Base-by-base conservation (phyloP, 2,888 invertebrate species). In the Pristionchus mayeri region DNA sequence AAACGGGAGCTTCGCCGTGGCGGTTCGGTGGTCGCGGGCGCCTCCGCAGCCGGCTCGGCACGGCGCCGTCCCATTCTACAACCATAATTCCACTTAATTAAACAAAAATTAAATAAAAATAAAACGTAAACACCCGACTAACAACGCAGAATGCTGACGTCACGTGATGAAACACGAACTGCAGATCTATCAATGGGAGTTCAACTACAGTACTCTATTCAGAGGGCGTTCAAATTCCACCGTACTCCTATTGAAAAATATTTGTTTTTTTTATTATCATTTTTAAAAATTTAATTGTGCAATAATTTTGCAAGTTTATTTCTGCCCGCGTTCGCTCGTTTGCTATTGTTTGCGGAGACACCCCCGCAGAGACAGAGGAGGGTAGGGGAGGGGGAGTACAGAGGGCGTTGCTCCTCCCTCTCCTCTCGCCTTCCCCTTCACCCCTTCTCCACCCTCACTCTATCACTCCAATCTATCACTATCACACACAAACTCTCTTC, bases 271-370 rank as follows among this genome's bases (percentile, higher is more conserved):
- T 37, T n/a, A 24, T 71, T 40, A 9, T 71, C 34, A 71, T 71
- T 40, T 71, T 71, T 24, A 54, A 54, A 54, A 54, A n/a, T n/a
- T n/a, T n/a, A n/a, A n/a, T n/a, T n/a, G n/a, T 18, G 7, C 9
- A 21, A 63, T n/a, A 30, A 30, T 27, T 63, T 63, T 37, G 71
- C 24, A 24, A 71, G 21, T 71, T 71, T 71, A 54, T 54, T 4
- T 16, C n/a, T 54, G 9, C 21, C 6, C 37, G 16, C 40, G 71
- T 21, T 63, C 40, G 24, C 71, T 44, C 24, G n/a, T 18, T 18
- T 54, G 44, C n/a, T 71, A 44, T 71, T 71, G 71, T 71, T 71
- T 71, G 71, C 71, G n/a, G 71, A 71, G 71, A 44, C 71, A 71
- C 71, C 40, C 71, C 71, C 71, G 71, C 71, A 44, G 7, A 44